Conservation (phyloP, 2,113 vertebrate species). For the Xyrauchen texanus region DNA sequence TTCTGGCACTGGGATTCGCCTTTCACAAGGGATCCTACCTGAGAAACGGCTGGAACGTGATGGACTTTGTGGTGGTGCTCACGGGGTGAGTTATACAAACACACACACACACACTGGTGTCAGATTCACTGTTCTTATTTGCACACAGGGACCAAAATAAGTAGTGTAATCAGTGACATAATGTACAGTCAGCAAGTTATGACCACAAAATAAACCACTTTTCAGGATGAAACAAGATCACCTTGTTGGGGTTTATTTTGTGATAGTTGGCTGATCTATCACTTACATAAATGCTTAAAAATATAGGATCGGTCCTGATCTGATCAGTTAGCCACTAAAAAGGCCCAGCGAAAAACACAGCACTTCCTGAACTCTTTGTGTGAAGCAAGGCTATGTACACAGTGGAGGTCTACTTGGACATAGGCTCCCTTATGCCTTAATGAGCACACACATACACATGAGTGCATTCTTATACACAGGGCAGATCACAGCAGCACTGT, state of each 20-base stretch:
- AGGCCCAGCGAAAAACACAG: no score
- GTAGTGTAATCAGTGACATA: no score
- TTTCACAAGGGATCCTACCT: slow-evolving; percentile 94
- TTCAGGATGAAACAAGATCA: no score
- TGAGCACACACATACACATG: slow-evolving; percentile 60
- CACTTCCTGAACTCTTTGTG: background rate
- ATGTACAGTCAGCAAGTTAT: no score
- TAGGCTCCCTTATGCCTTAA: slow-evolving; percentile 61
- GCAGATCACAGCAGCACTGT: slow-evolving; percentile 70
- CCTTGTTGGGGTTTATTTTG: no score
- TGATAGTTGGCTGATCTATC: no score
- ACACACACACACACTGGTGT: slow-evolving; percentile 12
- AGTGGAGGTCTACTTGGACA: slow-evolving; percentile 59
- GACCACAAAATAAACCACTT: no score
- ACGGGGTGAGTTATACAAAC: slow-evolving; percentile 81
- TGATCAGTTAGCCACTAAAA: no score
- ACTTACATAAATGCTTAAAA: no score
- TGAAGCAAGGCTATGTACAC: background rate
- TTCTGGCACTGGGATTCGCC: slow-evolving; percentile 91
- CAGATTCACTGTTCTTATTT: background rate
- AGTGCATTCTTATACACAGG: slow-evolving; percentile 35
- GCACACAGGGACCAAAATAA: no score
- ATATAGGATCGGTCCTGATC: no score
- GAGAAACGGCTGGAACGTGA: slow-evolving; percentile 94
- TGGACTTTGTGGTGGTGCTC: slow-evolving; percentile 95